A percentile compares a stretch with the other conserved stretches of the same genome.
Evolutionary conservation across 2,113 vertebrate genomes (phyloP).

Genomic region (Laterallus jamaicensis): DNA sequence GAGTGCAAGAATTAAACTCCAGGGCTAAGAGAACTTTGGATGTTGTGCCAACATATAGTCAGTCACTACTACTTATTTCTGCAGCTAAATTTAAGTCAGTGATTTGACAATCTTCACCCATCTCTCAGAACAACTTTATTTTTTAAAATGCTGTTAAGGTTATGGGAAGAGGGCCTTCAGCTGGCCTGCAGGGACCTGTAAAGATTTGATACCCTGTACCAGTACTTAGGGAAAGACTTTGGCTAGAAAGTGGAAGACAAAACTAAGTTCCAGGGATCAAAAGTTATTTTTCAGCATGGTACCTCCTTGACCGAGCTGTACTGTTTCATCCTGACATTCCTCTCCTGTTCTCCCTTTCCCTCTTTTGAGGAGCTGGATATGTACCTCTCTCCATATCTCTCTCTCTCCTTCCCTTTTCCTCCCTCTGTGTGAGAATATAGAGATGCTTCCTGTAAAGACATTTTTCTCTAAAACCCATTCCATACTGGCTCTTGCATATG

Average conservation of each 20-base stretch:
- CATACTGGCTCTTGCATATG: slow-evolving; percentile 39
- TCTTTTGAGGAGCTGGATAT: neutral
- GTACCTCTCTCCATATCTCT: neutral
- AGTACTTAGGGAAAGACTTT: neutral
- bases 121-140: neutral
- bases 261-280: neutral
- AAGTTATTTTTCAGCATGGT: neutral
- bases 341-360: neutral
- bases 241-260: neutral
- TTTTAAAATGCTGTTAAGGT: neutral
- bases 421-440: slow-evolving; percentile 2
- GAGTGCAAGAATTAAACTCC: neutral
- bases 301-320: neutral
- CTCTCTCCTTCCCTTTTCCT: neutral
- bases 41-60: neutral
- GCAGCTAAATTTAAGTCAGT: neutral
- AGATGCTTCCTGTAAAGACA: slow-evolving; percentile 41
- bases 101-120: neutral
- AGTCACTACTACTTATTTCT: neutral
- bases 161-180: neutral
- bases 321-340: neutral
- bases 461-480: slow-evolving; percentile 41
- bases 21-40: neutral
- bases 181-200: neutral
- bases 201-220: neutral